Evolutionary conservation across 1,140 invertebrate species (phyloP), one percentile per base, ranked within the genome.

Genomic region (Lordiphosa stackelbergi): DNA sequence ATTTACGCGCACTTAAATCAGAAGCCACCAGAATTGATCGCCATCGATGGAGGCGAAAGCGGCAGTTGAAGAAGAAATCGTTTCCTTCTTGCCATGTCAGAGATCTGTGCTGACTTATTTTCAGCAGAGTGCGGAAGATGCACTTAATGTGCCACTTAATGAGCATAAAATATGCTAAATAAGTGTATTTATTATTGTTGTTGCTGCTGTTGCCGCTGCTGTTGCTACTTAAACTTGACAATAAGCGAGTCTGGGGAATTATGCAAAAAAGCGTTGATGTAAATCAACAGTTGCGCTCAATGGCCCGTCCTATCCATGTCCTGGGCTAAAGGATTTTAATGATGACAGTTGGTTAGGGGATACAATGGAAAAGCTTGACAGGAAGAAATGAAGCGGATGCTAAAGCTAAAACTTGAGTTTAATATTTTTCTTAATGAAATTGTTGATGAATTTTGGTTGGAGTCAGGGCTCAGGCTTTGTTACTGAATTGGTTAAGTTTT

Each of bases 1-100:
- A 77, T 75, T 77, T 77, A 77, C 73, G 73, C 73, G 73, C 63
- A 77, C 73, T 77, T 72, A 77, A 77, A 77, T 77, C 73, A 77
- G 52, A 64, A 66, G 58, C 73, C 75, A 46, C 63, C 63, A 68
- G 69, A 77, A 77, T 71, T 77, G 72, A 77, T 77, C 73, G 64
- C 58, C 68, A 62, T 75, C 63, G 75, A 77, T 71, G 66, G 6
- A 4, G 19, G 36, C 19, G 11, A 19, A 38, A 13, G n/a, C 16
- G 37, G 28, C 6, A n/a, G 37, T 12, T 12, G 13, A 53, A 24
- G 38, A 13, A 46, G 28, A 13, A 46, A 46, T 46, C 28, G 37
- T 40, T 46, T 47, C 19, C 53, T 40, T 12, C 40, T 41, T 19
- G 42, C 1, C 53, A 37, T 31, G 41, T 49, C 19, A 4, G 9